These are phyloP conservation scores for Drosophila athabasca DNA, from an alignment of 1,140 invertebrate genomes.

Conservation along the genomic window DNA sequence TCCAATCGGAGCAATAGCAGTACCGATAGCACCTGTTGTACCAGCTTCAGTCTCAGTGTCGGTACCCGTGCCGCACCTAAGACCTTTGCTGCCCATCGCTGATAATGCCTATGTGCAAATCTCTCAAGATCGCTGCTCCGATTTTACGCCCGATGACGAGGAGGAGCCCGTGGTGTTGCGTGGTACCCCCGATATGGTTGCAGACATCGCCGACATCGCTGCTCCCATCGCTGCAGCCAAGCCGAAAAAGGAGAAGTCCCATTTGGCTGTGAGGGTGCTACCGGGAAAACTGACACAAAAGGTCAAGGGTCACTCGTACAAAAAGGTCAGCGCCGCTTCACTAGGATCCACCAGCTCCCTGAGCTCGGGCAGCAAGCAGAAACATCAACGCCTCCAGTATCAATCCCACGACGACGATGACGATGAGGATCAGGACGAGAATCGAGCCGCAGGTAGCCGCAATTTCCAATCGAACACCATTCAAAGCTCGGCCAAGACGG, in stretches of 20 bases:
- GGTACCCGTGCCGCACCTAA: conserved; percentile 29
- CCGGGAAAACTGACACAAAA: conserved; percentile 80
- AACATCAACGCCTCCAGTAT: conserved; percentile 75
- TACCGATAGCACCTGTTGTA: conserved; percentile 10
- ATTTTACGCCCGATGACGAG: conserved; percentile 81
- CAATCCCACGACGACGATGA: conserved; percentile 77
- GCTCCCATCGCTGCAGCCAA: conserved; percentile 37
- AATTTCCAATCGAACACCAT: conserved; percentile 82
- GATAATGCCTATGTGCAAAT: conserved; percentile 83
- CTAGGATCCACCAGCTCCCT: conserved; percentile 70
- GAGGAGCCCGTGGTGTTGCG: conserved; percentile 82
- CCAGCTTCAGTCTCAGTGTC: conserved; percentile 20
- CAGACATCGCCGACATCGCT: conserved; percentile 28
- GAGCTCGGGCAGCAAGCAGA: conserved; percentile 75
- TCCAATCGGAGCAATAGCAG: conserved; percentile 6
- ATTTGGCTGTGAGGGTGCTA: conserved; percentile 76
- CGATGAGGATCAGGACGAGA: conserved; percentile 65
- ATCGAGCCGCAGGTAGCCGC: conserved; percentile 43
- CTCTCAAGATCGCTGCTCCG: conserved; percentile 79
- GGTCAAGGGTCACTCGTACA: conserved; percentile 77
- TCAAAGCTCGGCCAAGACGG: conserved; percentile 84
- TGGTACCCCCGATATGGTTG: conserved; percentile 63
- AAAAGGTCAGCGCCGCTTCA: conserved; percentile 62
- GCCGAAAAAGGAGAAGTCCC: conserved; percentile 79
- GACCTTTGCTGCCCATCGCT: conserved; percentile 75